phyloP scores from a whole-genome alignment of 2,113 vertebrate genomes.

The Takifugu flavidus region DNA sequence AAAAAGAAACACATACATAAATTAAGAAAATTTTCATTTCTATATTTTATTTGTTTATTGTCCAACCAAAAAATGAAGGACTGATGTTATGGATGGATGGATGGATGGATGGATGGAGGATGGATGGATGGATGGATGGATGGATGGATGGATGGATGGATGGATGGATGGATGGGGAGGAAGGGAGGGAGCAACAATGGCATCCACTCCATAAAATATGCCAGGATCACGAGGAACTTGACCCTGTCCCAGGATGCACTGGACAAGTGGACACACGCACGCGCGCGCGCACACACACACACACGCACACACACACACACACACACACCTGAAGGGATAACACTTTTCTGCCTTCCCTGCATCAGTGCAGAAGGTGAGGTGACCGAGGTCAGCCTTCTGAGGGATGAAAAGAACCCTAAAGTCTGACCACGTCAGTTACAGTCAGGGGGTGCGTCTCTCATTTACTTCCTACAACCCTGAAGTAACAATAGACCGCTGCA shows the following conservation, averaged over 20 bases:
- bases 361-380: background rate
- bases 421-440: constrained; percentile 19
- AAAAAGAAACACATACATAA: no score
- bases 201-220: background rate
- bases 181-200: background rate
- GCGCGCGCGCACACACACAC: no score
- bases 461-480: constrained; percentile 29
- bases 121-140: background rate
- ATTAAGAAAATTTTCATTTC: no score
- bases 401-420: constrained; percentile 1
- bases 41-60: no score
- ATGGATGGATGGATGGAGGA: background rate
- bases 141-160: background rate
- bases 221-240: background rate
- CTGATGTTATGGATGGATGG: background rate
- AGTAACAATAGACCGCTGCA: constrained; percentile 42
- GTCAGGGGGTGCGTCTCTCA: background rate
- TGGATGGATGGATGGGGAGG: background rate
- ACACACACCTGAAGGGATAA: background rate
- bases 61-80: background rate
- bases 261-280: background rate
- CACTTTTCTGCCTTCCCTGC: background rate
- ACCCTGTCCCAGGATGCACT: constrained; percentile 2
- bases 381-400: no score
- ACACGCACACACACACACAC: no score